Evolutionary conservation across 1,140 invertebrate species (phyloP).

Genomic region (Drosophila asahinai): DNA sequence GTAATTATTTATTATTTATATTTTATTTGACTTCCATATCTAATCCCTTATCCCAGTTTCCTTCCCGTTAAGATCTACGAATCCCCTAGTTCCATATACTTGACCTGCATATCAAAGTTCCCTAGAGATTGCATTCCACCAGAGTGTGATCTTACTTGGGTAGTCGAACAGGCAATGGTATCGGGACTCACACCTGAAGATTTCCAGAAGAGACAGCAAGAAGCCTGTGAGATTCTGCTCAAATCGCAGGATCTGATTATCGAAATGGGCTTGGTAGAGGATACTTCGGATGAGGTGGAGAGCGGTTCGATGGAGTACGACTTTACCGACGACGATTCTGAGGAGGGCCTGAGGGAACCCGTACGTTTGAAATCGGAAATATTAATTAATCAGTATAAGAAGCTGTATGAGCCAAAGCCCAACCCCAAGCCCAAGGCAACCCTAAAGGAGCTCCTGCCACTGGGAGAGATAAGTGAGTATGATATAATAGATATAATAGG

Average conservation of each 20-base stretch:
- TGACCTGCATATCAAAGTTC: conserved; percentile 23
- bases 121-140: neutral
- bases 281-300: neutral
- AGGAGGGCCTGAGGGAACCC: neutral
- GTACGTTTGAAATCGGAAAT: conserved; percentile 14
- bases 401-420: neutral
- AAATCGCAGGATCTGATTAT: neutral
- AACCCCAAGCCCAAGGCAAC: neutral
- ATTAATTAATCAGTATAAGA: conserved; percentile 1
- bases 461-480: neutral
- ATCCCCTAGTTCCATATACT: neutral
- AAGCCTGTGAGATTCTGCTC: conserved; percentile 11
- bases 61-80: conserved; percentile 16
- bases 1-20: neutral
- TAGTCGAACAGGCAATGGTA: conserved; percentile 4
- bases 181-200: neutral
- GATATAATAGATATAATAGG: too few species aligned
- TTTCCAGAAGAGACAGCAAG: conserved; percentile 9
- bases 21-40: neutral
- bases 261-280: neutral
- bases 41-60: neutral
- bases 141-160: neutral
- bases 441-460: neutral
- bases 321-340: neutral
- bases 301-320: too few species aligned